Base-by-base conservation (phyloP, 2,888 invertebrate genomes). In the Drosophila austrosaltans region DNA sequence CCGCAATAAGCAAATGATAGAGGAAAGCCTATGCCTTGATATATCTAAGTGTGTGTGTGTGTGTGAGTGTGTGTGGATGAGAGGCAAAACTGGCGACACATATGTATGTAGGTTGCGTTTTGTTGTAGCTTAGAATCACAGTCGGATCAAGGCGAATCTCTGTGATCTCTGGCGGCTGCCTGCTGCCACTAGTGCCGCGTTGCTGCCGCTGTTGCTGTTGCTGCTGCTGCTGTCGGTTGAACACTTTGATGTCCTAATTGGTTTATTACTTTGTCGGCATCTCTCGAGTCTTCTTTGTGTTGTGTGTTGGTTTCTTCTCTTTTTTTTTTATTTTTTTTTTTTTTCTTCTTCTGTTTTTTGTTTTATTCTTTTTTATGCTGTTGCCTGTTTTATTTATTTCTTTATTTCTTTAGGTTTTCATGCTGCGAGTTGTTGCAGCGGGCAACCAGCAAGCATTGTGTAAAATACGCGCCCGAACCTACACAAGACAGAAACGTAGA, bases 251-350 rank as follows among this genome's bases (percentile, higher is more conserved):
- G 91, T 90, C 90, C 91, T 90, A 90, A 91, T 90, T 90, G 90
- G 90, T 90, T 90, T 90, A 90, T 90, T 90, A 90, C 90, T 90
- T 91, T 90, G 91, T 91, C 90, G 90, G 90, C 90, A 90, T 90
- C 88, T 90, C 88, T 87, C 78, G 72, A 78, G 86, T 83, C 80
- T 87, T 80, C 81, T 82, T 88, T 80, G 84, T 83, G 78, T 79
- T 76, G 66, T 63, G 48, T 48, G 48, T 48, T 48, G 48, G 48
- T 78, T 62, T 76, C 64, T 72, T 75, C 63, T 69, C 70, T 67
- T 56, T 59, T 48, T 39, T 42, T 72, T 32, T 65, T n/a, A n/a
- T 44, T 40, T 64, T 20, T 32, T 65, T 48, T 59, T 54, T 28
- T 58, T 42, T 12, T 48, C 6, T 12, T 16, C 20, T 53, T 30